phyloP scores from a whole-genome alignment of 2,888 invertebrate species.

The Shargacucullia verbasci region DNA sequence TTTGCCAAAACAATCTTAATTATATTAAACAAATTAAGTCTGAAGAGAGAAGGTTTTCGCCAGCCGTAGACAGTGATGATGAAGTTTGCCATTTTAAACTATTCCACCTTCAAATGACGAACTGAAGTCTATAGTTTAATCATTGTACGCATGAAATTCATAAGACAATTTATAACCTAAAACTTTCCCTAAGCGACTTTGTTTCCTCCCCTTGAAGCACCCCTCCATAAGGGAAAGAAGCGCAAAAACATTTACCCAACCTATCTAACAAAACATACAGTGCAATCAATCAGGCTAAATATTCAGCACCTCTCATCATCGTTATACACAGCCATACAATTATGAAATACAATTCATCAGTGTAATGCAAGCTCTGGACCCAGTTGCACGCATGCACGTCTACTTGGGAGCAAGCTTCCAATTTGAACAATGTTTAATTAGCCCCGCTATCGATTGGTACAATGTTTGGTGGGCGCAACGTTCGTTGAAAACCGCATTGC shows the following conservation, averaged over 20 bases:
- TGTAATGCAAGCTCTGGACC: slow-evolving; percentile 41
- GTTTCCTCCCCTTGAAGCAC: no score
- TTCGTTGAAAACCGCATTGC: slow-evolving; percentile 30
- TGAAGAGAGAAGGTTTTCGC: no score
- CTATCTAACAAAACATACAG: slow-evolving; percentile 20
- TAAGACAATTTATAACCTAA: no score
- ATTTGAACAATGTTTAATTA: slow-evolving; percentile 56
- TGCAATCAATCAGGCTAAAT: slow-evolving; percentile 38
- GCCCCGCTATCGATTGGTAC: slow-evolving; percentile 41
- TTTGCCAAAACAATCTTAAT: no score
- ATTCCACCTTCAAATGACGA: no score
- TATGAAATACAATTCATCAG: slow-evolving; percentile 44
- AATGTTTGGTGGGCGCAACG: slow-evolving; percentile 34
- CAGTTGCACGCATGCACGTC: slow-evolving; percentile 17
- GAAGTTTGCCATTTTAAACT: no score
- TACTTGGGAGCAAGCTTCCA: slow-evolving; percentile 38
- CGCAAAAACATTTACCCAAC: not conserved
- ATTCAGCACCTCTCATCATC: slow-evolving; percentile 20
- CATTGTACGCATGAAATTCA: no score
- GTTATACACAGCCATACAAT: slow-evolving; percentile 24
- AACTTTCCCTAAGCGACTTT: no score
- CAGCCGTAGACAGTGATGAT: no score
- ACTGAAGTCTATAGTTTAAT: no score
- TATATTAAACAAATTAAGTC: no score
- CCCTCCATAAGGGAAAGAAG: no score